Percentiles rank a stretch among this genome's conserved stretches.
These are phyloP conservation scores for Nansenia antarctica DNA, from an alignment of 2,113 vertebrate genomes.

Conservation along the genomic window DNA sequence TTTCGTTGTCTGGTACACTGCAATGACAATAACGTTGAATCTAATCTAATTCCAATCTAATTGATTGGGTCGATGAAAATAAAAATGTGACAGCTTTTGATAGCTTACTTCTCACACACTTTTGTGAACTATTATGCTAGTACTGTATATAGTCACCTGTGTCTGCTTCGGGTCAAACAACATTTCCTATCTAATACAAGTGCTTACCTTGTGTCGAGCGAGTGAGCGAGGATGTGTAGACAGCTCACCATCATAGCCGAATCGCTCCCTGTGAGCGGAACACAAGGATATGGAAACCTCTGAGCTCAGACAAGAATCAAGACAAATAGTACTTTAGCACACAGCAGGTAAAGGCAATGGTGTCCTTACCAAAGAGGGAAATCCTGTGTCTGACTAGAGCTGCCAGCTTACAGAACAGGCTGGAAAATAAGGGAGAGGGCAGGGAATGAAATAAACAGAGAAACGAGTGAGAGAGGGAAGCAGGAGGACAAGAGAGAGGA, in stretches of 20 bases:
- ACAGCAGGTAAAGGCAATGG: conserved; percentile 11
- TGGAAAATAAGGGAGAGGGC: conserved; percentile 69
- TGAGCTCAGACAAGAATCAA: neutral
- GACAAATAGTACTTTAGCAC: neutral
- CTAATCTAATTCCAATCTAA: too few relatives aligned
- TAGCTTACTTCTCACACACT: too few relatives aligned
- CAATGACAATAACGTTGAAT: too few relatives aligned
- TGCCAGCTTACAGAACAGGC: conserved; percentile 98
- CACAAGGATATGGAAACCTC: conserved; percentile 13
- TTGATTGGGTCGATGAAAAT: neutral
- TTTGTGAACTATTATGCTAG: too few relatives aligned
- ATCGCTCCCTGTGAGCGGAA: conserved; percentile 83
- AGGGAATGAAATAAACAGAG: conserved; percentile 52
- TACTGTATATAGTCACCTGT: too few relatives aligned
- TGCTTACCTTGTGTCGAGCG: conserved; percentile 88
- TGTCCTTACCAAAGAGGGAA: conserved; percentile 94
- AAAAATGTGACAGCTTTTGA: too few relatives aligned
- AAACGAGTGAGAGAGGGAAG: conserved; percentile 43
- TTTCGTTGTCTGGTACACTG: too few relatives aligned
- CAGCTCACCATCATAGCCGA: conserved; percentile 96
- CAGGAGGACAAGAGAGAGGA: neutral
- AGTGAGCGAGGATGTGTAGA: conserved; percentile 91
- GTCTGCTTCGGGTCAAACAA: neutral
- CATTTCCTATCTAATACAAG: neutral
- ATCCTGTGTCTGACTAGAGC: conserved; percentile 99